phyloP scores from a whole-genome alignment of 2,797 vertebrate genomes.

The Malurus leucopterus region DNA sequence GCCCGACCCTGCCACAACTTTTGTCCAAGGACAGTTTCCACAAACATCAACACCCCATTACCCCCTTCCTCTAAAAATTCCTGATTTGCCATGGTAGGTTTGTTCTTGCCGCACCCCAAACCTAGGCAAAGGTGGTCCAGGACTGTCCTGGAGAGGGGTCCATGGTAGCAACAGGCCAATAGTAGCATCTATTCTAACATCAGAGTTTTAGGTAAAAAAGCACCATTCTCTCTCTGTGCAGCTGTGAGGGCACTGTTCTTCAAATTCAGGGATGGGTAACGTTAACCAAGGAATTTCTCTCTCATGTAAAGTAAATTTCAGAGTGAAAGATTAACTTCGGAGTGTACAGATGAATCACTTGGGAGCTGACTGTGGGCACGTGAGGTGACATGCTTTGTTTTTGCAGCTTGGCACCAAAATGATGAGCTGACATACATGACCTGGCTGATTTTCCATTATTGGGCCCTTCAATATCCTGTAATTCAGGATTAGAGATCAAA shows the following conservation, averaged over 20 bases:
- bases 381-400: neutral
- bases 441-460: neutral
- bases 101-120: neutral
- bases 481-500: neutral
- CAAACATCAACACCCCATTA: neutral
- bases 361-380: neutral
- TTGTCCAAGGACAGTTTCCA: neutral
- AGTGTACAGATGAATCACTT: neutral
- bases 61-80: neutral
- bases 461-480: neutral
- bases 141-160: neutral
- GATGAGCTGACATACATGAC: neutral
- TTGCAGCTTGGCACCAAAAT: neutral
- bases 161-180: neutral
- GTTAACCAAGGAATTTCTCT: neutral
- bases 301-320: neutral
- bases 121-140: neutral
- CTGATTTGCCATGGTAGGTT: neutral
- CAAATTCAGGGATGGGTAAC: neutral
- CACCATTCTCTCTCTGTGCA: neutral
- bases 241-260: neutral
- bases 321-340: neutral
- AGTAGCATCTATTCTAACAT: neutral
- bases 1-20: fast-evolving
- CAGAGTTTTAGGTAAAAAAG: neutral